These are phyloP conservation scores for Calidris pugnax DNA, from an alignment of 2,113 vertebrate genomes.

Conservation along the genomic window DNA sequence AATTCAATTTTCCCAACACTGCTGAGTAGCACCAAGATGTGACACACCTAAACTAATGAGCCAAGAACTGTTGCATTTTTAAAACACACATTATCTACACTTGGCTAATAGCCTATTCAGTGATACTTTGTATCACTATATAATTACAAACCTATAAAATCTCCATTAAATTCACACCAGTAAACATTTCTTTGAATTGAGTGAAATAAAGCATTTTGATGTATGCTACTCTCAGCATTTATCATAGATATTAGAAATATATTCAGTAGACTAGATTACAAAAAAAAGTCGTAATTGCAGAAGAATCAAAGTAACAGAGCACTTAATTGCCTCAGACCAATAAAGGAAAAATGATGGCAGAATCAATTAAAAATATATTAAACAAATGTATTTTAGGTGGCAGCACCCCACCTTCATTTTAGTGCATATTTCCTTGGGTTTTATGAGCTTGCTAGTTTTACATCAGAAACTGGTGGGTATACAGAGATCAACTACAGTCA, in stretches of 20 bases:
- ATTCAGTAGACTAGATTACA: slow-evolving; percentile 44
- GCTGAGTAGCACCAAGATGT: neutral
- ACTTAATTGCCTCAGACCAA: slow-evolving; percentile 67
- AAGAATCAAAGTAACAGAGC: slow-evolving; percentile 55
- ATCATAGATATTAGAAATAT: slow-evolving; percentile 52
- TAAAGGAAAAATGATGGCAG: slow-evolving; percentile 55
- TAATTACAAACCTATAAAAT: slow-evolving; percentile 43
- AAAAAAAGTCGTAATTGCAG: slow-evolving; percentile 56
- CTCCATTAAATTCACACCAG: slow-evolving; percentile 50
- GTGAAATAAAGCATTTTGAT: slow-evolving; percentile 57
- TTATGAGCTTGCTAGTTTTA: slow-evolving; percentile 8
- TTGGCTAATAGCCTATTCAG: slow-evolving; percentile 1
- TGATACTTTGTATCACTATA: neutral
- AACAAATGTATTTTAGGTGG: slow-evolving; percentile 47
- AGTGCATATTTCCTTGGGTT: neutral
- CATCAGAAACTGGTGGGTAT: neutral
- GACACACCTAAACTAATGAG: slow-evolving; percentile 24
- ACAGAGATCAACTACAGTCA: slow-evolving; percentile 17
- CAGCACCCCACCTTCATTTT: slow-evolving; percentile 31
- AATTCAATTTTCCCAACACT: slow-evolving; percentile 7
- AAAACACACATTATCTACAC: slow-evolving; percentile 43
- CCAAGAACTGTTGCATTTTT: slow-evolving; percentile 17
- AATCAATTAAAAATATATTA: slow-evolving; percentile 59
- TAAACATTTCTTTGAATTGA: slow-evolving; percentile 55
- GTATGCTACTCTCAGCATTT: slow-evolving; percentile 6